Evolutionary conservation across 2,113 vertebrate species (phyloP), one percentile per base, ranked within the genome.

Genomic region (Leucosticte australis): DNA sequence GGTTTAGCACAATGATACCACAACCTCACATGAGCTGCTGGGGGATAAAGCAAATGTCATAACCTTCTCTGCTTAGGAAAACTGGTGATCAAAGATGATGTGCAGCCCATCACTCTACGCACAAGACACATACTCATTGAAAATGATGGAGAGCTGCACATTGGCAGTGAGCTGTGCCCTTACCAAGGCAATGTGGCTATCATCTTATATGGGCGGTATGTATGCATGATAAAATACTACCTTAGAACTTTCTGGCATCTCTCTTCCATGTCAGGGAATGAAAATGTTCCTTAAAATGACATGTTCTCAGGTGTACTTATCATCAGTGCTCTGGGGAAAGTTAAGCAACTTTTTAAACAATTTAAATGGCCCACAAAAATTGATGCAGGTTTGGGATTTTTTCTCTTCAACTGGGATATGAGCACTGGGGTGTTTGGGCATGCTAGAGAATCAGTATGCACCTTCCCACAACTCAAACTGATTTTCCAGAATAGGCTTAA

Each of bases 71-170:
- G 3, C 44, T 71, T 91, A 99, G 99, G 99, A 80, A 99, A 99
- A 92, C 97, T 99, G 82, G 98, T 99, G 88, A 98, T 99, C 87
- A 99, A 98, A 67, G 99, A 99, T 22, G 97, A 97, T 4, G 93
- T 65, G 9, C 95, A 97, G 70, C 98, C 98, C n/a, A 98, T 99
- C 44, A 64, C 98, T 37, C 95, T 99, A 42, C 98, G 98, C 6
- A 97, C 98, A 15, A 98, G 98, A 92, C 98, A 99, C 56, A 99
- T 99, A 82, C 98, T 99, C 68, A 98, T 99, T 30, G 99, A 99
- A 70, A 97, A 97, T 31, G 98, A 98, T 5, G 99, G 99, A 53
- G 98, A 99, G 91, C 82, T 99, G 41, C 98, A 99, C 76, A 98
- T 99, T 4, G 99, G 99, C 85, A 99, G 99, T 50, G 94, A 98